Percentiles rank a stretch among this genome's conserved stretches.
phyloP scores from a whole-genome alignment of 2,797 vertebrate genomes.

The Oreortyx pictus region DNA sequence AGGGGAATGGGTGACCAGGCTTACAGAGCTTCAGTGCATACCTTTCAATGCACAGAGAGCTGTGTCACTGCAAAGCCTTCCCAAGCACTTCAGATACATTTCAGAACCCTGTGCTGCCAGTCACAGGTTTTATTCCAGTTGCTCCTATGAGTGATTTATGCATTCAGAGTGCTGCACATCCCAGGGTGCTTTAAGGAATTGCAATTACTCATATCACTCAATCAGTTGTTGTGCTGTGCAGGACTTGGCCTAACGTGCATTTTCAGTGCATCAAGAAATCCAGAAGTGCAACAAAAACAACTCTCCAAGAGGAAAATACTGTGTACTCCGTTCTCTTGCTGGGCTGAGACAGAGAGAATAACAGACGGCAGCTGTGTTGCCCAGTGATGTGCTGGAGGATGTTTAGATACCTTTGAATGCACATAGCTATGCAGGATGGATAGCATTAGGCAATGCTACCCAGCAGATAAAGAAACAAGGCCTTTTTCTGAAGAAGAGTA shows the following conservation, averaged over 20 bases:
- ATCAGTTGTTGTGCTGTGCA: background rate
- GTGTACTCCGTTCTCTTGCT: rapidly evolving
- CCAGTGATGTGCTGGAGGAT: background rate
- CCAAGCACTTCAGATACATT: background rate
- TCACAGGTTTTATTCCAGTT: background rate
- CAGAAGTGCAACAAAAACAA: background rate
- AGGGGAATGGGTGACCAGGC: background rate
- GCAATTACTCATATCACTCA: background rate
- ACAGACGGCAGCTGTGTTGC: background rate
- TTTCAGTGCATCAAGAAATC: background rate
- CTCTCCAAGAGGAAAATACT: background rate
- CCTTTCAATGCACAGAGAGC: background rate
- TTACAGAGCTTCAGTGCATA: rapidly evolving
- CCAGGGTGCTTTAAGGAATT: background rate
- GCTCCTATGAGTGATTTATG: background rate
- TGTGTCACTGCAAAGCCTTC: background rate
- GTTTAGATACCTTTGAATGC: background rate
- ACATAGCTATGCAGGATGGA: rapidly evolving
- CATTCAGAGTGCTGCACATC: rapidly evolving
- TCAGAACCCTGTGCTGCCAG: background rate
- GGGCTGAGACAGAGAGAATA: background rate
- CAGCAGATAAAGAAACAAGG: background rate
- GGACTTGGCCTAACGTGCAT: background rate
- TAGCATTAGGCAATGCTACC: background rate
- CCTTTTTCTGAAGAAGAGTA: background rate